Conservation (phyloP, 1,140 invertebrate genomes). For the Zaprionus kolodkinae region DNA sequence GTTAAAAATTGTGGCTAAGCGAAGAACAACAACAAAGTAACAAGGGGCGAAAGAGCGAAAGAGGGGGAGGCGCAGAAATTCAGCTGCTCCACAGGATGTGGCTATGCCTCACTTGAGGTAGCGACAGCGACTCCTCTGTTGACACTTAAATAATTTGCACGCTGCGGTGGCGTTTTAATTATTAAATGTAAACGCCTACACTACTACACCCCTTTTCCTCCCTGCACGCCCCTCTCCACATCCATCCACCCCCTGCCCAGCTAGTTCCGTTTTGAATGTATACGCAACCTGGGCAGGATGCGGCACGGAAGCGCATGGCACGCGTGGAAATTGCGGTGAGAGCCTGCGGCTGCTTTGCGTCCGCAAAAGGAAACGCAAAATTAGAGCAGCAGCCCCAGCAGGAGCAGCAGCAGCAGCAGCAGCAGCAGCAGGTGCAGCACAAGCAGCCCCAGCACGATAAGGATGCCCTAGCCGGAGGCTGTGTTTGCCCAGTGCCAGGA, state of each 20-base stretch:
- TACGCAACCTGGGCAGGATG: conserved; percentile 33
- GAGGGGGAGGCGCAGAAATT: background rate
- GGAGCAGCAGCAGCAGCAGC: conserved; percentile 17
- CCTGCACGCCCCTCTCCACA: too few relatives aligned
- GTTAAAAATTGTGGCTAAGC: conserved; percentile 65
- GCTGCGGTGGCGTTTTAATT: conserved; percentile 79
- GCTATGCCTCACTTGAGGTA: conserved; percentile 19
- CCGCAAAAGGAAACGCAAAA: conserved; percentile 61
- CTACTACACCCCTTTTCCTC: background rate
- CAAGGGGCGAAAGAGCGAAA: background rate
- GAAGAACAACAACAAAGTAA: conserved; percentile 19
- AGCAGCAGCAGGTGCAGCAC: conserved; percentile 10
- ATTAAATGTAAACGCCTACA: conserved; percentile 70
- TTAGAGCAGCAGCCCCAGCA: conserved; percentile 58
- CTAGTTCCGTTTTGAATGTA: conserved; percentile 15
- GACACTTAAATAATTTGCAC: conserved; percentile 82
- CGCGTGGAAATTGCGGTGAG: conserved; percentile 68
- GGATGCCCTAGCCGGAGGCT: conserved; percentile 23
- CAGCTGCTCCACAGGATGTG: conserved; percentile 9
- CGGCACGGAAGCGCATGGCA: conserved; percentile 61
- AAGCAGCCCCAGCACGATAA: background rate
- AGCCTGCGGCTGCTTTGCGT: conserved; percentile 51
- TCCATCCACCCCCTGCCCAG: background rate
- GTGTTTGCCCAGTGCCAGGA: conserved; percentile 68
- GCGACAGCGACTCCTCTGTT: conserved; percentile 41